A percentile compares a stretch with the other conserved stretches of the same genome.
Evolutionary conservation across 2,797 vertebrate genomes (phyloP).

Genomic region (Lateolabrax maculatus): DNA sequence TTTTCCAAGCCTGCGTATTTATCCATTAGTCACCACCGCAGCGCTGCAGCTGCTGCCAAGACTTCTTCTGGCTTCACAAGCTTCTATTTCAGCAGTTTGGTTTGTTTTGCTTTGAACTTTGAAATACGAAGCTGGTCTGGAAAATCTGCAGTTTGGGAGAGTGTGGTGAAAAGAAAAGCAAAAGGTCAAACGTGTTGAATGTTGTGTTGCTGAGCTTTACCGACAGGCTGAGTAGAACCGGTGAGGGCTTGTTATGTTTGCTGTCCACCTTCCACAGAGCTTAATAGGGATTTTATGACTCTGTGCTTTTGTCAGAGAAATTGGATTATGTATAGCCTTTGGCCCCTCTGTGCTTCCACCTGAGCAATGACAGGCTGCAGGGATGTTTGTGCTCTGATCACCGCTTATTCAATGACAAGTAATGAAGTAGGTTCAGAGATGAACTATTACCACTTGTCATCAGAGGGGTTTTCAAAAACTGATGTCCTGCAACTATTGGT

Average conservation of each 20-base stretch:
- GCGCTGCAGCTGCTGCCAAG: conserved; percentile 38
- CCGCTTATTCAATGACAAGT: not conserved
- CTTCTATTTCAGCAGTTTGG: conserved; percentile 63
- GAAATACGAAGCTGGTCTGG: conserved; percentile 53
- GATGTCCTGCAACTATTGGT: not conserved
- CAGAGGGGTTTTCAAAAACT: not conserved
- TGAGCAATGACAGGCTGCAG: not conserved
- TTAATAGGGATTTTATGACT: conserved; percentile 27
- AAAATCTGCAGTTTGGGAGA: conserved; percentile 18
- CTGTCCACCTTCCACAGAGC: not conserved
- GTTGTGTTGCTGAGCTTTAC: conserved; percentile 6
- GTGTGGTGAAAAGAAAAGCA: not conserved
- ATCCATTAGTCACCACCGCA: conserved; percentile 61
- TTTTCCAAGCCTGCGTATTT: conserved; percentile 36
- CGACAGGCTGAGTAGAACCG: not conserved
- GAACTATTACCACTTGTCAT: not conserved
- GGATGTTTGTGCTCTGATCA: not conserved
- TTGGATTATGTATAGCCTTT: conserved; percentile 25
- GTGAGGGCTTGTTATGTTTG: not conserved
- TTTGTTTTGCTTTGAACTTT: conserved; percentile 64
- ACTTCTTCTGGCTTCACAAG: conserved; percentile 28
- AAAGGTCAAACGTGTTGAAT: conserved; percentile 4
- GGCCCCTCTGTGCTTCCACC: not conserved
- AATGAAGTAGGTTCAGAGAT: not conserved
- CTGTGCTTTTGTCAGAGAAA: not conserved